A percentile compares a stretch with the other conserved stretches of the same genome.
Conservation (phyloP, 2,888 invertebrate species). For the Nipponacmea schrenckii region DNA sequence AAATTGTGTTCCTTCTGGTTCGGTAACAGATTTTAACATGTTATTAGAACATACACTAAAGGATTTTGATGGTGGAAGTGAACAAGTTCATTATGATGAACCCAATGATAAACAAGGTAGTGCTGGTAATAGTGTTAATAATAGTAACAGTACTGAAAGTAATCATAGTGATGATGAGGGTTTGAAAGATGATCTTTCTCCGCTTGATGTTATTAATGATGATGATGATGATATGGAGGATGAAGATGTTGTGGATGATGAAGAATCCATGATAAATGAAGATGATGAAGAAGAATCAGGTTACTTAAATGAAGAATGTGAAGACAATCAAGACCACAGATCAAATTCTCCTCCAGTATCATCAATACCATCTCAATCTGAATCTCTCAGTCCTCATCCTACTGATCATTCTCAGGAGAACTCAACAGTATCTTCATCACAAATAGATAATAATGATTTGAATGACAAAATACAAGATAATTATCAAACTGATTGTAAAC, state of each 20-base stretch:
- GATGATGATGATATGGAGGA: not conserved
- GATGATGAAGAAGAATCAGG: not conserved
- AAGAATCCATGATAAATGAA: not conserved
- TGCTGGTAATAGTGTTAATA: conserved; percentile 2
- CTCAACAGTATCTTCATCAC: too few species aligned
- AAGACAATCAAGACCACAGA: too few species aligned
- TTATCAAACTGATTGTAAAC: too few species aligned
- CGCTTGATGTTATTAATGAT: conserved; percentile 2
- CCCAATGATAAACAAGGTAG: not conserved
- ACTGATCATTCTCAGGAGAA: too few species aligned
- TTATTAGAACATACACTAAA: conserved; percentile 45
- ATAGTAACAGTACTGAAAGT: not conserved
- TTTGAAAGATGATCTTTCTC: not conserved
- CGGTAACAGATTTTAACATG: conserved; percentile 54
- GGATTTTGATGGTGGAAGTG: not conserved
- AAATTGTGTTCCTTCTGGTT: conserved; percentile 59
- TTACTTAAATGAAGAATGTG: too few species aligned
- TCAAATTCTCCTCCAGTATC: too few species aligned
- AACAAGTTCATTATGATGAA: not conserved
- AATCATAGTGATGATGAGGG: conserved; percentile 6
- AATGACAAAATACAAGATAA: too few species aligned
- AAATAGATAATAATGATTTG: too few species aligned
- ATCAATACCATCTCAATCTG: too few species aligned
- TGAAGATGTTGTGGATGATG: not conserved
- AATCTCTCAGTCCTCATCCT: too few species aligned